Conservation (phyloP, 2,888 invertebrate species). For the Melikaiella ostensackeni region DNA sequence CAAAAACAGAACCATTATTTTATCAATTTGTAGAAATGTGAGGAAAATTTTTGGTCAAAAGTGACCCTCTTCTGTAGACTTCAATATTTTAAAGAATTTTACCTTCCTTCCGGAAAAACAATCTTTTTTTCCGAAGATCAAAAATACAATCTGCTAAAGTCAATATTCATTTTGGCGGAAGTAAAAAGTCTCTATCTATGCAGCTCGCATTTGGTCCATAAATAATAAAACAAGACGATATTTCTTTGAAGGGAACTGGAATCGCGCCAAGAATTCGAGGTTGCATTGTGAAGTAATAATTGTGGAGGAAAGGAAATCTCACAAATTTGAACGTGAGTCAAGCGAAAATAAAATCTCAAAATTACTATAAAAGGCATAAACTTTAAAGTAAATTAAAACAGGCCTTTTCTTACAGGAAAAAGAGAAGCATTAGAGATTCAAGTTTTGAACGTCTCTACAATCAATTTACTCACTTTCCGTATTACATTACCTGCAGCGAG, state of each 20-base stretch:
- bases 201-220: conserved; percentile 1
- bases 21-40: not conserved
- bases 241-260: conserved; percentile 7
- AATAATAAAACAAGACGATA: conserved; percentile 13
- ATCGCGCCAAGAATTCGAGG: conserved; percentile 14
- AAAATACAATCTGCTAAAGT: conserved; percentile 19
- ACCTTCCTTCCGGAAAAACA: not conserved
- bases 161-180: not conserved
- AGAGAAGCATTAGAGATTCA: too few relatives aligned
- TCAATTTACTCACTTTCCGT: too few relatives aligned
- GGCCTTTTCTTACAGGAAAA: too few relatives aligned
- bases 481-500: too few relatives aligned
- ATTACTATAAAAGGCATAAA: too few relatives aligned
- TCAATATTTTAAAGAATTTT: not conserved
- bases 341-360: not conserved
- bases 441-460: too few relatives aligned
- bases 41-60: not conserved
- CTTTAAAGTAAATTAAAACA: too few relatives aligned
- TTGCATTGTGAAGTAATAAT: conserved; percentile 21
- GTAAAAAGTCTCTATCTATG: not conserved
- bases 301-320: not conserved
- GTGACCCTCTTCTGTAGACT: too few relatives aligned
- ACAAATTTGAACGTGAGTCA: not conserved
- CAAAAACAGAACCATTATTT: too few relatives aligned
- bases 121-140: not conserved